phyloP scores from a whole-genome alignment of 1,140 invertebrate genomes.

The Drosophila mojavensis region DNA sequence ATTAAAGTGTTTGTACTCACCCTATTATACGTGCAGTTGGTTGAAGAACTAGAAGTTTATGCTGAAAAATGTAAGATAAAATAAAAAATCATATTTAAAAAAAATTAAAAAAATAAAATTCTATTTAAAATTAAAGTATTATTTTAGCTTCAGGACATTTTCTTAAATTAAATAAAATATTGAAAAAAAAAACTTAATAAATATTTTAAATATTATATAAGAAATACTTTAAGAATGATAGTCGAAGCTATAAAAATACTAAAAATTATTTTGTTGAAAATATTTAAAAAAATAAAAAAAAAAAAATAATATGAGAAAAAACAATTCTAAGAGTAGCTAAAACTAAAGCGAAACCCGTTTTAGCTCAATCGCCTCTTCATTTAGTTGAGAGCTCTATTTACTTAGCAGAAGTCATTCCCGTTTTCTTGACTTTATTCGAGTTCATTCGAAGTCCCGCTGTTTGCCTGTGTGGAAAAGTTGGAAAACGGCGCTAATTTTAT shows the following conservation, averaged over 20 bases:
- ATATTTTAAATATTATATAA: no score
- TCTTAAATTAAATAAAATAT: no score
- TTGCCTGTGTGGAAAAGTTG: conserved; percentile 46
- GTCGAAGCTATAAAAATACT: not conserved
- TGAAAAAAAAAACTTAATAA: no score
- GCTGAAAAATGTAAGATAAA: not conserved
- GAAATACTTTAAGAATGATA: no score
- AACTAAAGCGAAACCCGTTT: no score
- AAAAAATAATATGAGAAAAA: not conserved
- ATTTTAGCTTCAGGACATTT: no score
- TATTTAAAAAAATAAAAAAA: not conserved
- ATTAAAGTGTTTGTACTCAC: conserved; percentile 6
- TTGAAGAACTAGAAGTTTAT: not conserved
- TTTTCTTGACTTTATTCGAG: conserved; percentile 40
- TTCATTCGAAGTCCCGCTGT: conserved; percentile 1
- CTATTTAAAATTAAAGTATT: not conserved
- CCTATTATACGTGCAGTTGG: not conserved
- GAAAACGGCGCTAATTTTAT: conserved; percentile 76
- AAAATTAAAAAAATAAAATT: not conserved
- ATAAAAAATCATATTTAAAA: not conserved
- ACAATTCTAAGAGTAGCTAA: not conserved
- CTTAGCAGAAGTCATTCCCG: conserved; percentile 42
- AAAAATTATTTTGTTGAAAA: not conserved
- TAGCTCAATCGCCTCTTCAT: not conserved
- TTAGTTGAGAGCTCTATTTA: conserved; percentile 12